Base-by-base conservation (phyloP, 2,113 vertebrate genomes). In the Phaethornis superciliosus region DNA sequence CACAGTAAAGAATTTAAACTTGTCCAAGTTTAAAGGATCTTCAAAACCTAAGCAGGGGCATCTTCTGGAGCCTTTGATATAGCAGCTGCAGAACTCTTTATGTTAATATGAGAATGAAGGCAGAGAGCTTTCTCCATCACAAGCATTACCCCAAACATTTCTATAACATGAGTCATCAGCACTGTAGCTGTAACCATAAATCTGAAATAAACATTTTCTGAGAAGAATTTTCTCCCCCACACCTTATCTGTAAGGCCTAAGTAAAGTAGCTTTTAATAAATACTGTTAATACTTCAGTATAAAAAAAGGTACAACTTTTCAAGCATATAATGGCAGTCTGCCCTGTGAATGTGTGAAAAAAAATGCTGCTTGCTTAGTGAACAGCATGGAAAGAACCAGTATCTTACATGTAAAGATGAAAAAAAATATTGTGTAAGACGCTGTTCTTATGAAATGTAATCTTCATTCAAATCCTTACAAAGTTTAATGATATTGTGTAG, bases 401-500 rank as follows among this genome's bases (percentile, higher is more conserved):
- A 27, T 82, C 63, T 81, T 81, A 78, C 42, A 80, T 27, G 64
- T 71, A 94, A 85, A 86, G 75, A 83, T 52, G 87, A 96, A 95
- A 96, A 95, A 96, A 96, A 93, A 89, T 81, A 71, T 23, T 88
- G 77, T 83, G 77, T 49, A 94, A 81, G 60, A 67, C 81, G 72
- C 81, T 94, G 85, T 81, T 98, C 90, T 40, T 40, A 40, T 40
- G 40, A 40, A 40, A 40, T 40, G 40, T 40, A 40, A 40, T 40
- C 40, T 89, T 97, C 80, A 71, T 77, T 75, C 89, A 96, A 97
- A 95, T 51, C 77, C 96, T 65, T 9, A 1, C 72, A 52, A 89
- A 88, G 44, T 79, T 96, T 94, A 92, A 96, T 91, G 72, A 72
- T 85, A 88, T 65, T 67, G 18, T 62, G 37, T 54, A 91, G 62